phyloP scores from a whole-genome alignment of 2,888 invertebrate species.

The Herminia tarsipennalis region DNA sequence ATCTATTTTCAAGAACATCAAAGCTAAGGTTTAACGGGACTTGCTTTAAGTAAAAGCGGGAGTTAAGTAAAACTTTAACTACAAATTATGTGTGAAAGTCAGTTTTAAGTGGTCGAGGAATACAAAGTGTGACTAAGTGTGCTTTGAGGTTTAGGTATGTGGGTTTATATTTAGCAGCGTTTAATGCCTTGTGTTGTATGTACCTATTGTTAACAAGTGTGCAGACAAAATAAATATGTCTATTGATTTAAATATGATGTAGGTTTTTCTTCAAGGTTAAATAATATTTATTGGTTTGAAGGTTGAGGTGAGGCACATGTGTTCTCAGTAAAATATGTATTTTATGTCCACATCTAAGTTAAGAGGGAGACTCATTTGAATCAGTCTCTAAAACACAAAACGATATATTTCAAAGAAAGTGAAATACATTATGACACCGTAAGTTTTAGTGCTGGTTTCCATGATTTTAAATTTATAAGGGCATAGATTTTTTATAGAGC shows the following conservation, averaged over 20 bases:
- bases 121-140: conserved; percentile 7
- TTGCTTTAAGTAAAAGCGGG: background rate
- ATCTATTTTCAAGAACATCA: background rate
- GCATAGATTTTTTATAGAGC: no score
- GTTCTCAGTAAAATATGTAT: no score
- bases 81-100: conserved; percentile 8
- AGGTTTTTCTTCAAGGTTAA: conserved; percentile 1
- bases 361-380: no score
- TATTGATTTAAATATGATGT: conserved; percentile 5
- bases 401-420: no score
- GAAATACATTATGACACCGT: no score
- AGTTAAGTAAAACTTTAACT: conserved; percentile 9
- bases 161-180: conserved; percentile 5
- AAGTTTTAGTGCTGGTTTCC: no score
- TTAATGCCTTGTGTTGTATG: conserved; percentile 9
- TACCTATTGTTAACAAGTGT: conserved; percentile 4
- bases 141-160: conserved; percentile 12
- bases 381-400: no score
- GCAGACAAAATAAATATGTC: background rate
- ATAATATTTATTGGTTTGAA: background rate
- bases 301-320: background rate
- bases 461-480: no score
- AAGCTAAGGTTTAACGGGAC: background rate
- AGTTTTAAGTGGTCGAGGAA: conserved; percentile 1
- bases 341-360: no score